Conservation (phyloP, 2,888 invertebrate genomes). For the Caenorhabditis doughertyi region DNA sequence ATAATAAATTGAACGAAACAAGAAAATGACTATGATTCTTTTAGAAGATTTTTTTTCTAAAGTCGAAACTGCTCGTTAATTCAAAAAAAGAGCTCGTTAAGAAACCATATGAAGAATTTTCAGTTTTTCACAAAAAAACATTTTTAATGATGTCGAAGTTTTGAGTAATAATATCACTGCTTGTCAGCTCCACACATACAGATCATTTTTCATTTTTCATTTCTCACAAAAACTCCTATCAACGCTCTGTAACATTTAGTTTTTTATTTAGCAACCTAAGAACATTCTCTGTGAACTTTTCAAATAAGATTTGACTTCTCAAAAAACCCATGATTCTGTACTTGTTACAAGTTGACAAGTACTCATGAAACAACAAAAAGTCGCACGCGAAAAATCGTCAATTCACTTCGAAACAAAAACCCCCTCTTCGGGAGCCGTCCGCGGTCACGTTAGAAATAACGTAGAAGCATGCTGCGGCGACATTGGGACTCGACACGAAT, state of each 20-base stretch:
- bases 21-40: too few relatives aligned
- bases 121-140: too few relatives aligned
- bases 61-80: too few relatives aligned
- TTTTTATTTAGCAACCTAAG: neutral
- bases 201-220: too few relatives aligned
- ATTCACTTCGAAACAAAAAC: conserved; percentile 21
- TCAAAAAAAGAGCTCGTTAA: too few relatives aligned
- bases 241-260: neutral
- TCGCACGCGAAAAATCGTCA: conserved; percentile 10
- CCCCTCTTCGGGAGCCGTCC: neutral
- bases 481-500: conserved; percentile 22
- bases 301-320: neutral
- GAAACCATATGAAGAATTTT: too few relatives aligned
- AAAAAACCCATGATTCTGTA: conserved; percentile 9
- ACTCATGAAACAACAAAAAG: conserved; percentile 21
- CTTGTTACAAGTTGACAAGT: conserved; percentile 24
- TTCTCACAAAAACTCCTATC: too few relatives aligned
- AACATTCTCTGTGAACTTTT: neutral
- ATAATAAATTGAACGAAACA: too few relatives aligned
- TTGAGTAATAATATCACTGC: too few relatives aligned
- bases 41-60: too few relatives aligned
- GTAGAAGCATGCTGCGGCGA: conserved; percentile 8
- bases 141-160: too few relatives aligned
- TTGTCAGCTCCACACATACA: too few relatives aligned
- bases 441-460: conserved; percentile 22